Evolutionary conservation across 2,797 vertebrate genomes (phyloP).

Genomic region (Darevskia mixta): DNA sequence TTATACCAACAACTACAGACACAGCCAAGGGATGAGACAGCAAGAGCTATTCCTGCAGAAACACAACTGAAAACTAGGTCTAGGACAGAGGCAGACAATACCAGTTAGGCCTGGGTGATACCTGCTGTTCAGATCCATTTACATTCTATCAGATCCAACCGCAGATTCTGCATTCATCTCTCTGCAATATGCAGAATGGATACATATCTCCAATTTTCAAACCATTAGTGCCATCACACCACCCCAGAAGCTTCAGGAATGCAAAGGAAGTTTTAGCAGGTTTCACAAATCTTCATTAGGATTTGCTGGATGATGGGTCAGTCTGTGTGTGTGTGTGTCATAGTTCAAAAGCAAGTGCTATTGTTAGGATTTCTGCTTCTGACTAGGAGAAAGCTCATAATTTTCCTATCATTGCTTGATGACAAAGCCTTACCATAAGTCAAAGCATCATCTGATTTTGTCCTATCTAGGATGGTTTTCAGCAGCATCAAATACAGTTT

Average conservation of each 20-base stretch:
- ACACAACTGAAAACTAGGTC: neutral
- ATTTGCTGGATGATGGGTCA: neutral
- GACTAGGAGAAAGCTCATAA: conserved; percentile 8
- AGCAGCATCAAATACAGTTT: neutral
- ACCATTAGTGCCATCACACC: neutral
- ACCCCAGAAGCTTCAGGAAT: neutral
- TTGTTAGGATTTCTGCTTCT: conserved; percentile 17
- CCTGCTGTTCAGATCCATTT: neutral
- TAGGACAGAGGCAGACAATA: neutral
- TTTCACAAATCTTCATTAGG: neutral
- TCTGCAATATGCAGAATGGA: neutral
- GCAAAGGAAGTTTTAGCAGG: neutral
- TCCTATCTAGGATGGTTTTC: neutral
- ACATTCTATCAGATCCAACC: too few relatives aligned
- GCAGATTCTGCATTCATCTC: neutral
- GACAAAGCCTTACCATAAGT: conserved; percentile 1
- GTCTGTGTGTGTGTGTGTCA: neutral
- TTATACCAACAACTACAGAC: neutral
- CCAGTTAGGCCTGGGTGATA: neutral
- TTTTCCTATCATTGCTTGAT: conserved; percentile 10
- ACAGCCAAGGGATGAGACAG: neutral
- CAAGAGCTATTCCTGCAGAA: neutral
- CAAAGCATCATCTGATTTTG: neutral
- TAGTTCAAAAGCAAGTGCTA: neutral
- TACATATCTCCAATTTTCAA: neutral